phyloP scores from a whole-genome alignment of 92 coral and sea anemone genomes.

The Bergia puertoricense region DNA sequence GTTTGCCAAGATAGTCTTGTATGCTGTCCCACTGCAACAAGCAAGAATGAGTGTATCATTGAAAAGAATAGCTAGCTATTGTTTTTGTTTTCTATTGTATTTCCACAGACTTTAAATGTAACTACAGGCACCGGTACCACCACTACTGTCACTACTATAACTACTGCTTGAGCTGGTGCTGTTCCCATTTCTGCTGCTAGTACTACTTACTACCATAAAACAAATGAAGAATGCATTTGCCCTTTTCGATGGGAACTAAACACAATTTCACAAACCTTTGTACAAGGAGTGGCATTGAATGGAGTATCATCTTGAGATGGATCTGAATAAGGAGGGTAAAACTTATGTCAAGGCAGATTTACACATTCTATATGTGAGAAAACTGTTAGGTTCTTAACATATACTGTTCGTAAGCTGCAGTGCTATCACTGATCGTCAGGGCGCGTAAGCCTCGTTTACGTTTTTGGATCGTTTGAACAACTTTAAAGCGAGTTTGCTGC shows the following conservation, averaged over 20 bases:
- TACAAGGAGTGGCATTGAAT: conserved; percentile 84
- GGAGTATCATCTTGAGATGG: conserved; percentile 75
- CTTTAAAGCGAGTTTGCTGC: neutral
- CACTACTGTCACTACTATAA: no score
- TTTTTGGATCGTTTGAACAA: neutral
- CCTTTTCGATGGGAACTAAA: neutral
- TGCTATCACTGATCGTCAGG: neutral
- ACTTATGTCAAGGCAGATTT: neutral
- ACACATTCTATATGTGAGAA: neutral
- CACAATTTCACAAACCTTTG: conserved; percentile 67
- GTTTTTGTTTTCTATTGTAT: no score
- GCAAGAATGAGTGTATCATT: neutral
- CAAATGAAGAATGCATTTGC: neutral
- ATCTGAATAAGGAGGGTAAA: conserved; percentile 38
- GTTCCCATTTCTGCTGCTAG: no score
- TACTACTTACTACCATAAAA: no score
- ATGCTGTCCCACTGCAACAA: conserved; percentile 95
- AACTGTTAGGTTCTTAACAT: neutral
- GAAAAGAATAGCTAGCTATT: neutral
- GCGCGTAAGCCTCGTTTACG: neutral
- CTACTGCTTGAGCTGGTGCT: no score
- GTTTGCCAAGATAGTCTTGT: conserved; percentile 96
- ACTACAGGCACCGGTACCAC: no score
- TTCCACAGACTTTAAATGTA: no score
- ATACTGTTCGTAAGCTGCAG: neutral